Conservation (phyloP, 2,113 vertebrate species). For the Bufo bufo region DNA sequence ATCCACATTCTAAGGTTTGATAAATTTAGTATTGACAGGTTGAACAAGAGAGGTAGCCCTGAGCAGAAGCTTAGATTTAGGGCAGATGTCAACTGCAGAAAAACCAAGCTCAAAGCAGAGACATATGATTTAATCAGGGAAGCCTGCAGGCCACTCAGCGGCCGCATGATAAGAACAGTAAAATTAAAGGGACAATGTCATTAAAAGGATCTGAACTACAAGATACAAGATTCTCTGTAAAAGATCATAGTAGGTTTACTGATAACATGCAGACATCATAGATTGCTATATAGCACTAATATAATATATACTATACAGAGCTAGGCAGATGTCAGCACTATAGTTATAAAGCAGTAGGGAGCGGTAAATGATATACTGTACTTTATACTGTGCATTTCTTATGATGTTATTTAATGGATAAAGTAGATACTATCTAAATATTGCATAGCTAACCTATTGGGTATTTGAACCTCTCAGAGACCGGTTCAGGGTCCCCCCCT, state of each 20-base stretch:
- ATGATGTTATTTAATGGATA: not conserved
- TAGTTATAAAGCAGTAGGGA: not conserved
- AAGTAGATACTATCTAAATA: not conserved
- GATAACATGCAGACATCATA: not conserved
- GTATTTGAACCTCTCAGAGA: not conserved
- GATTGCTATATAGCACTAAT: not conserved
- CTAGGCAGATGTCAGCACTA: not conserved
- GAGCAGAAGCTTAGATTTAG: conserved; percentile 72
- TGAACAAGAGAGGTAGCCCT: conserved; percentile 69
- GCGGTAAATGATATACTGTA: not conserved
- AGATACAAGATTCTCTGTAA: conserved; percentile 48
- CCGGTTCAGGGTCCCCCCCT: no score
- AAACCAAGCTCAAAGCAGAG: conserved; percentile 62
- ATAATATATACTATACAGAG: not conserved
- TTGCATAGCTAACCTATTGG: not conserved
- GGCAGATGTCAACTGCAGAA: conserved; percentile 70
- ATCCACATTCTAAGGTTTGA: conserved; percentile 63
- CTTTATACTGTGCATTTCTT: not conserved
- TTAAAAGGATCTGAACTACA: conserved; percentile 62
- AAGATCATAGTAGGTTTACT: conserved; percentile 11
- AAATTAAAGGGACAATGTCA: conserved; percentile 68
- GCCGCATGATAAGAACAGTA: conserved; percentile 64
- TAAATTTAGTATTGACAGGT: conserved; percentile 67
- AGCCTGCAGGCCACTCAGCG: conserved; percentile 68
- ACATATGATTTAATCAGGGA: conserved; percentile 70